phyloP scores from a whole-genome alignment of 2,888 invertebrate species.

The Carabus problematicus region DNA sequence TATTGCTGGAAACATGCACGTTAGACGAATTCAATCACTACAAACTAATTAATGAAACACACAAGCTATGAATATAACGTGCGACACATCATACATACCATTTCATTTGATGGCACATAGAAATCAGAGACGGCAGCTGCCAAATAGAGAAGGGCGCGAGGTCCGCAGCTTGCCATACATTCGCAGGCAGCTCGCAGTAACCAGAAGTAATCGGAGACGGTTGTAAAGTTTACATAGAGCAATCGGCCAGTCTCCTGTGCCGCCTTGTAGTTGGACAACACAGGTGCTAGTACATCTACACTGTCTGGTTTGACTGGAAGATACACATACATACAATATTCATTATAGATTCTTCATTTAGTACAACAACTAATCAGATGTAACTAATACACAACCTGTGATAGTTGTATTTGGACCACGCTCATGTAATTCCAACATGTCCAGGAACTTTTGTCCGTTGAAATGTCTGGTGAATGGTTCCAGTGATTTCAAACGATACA shows the following conservation, averaged over 20 bases:
- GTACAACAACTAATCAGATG: background rate
- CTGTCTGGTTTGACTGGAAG: constrained; percentile 74
- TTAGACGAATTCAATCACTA: too few relatives aligned
- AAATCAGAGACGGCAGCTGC: constrained; percentile 99
- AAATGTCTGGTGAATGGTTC: constrained; percentile 93
- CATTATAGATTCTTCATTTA: background rate
- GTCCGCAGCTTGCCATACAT: constrained; percentile 72
- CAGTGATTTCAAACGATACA: constrained; percentile 87
- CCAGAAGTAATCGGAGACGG: constrained; percentile 93
- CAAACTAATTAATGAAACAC: too few relatives aligned
- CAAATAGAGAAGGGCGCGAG: constrained; percentile 83
- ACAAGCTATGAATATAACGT: too few relatives aligned
- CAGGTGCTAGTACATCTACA: constrained; percentile 73
- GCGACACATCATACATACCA: constrained; percentile 80
- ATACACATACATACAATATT: constrained; percentile 2
- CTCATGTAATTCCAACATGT: constrained; percentile 76
- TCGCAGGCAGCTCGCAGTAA: constrained; percentile 83
- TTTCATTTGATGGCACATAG: constrained; percentile 90
- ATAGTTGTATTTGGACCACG: constrained; percentile 71
- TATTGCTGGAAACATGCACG: too few relatives aligned
- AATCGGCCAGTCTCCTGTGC: constrained; percentile 78
- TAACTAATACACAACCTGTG: constrained; percentile 60
- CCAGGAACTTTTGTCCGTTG: constrained; percentile 77
- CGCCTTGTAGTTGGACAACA: constrained; percentile 79
- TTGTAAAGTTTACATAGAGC: constrained; percentile 80